Base-by-base conservation (phyloP, 2,113 vertebrate species). In the Trogon melanurus region DNA sequence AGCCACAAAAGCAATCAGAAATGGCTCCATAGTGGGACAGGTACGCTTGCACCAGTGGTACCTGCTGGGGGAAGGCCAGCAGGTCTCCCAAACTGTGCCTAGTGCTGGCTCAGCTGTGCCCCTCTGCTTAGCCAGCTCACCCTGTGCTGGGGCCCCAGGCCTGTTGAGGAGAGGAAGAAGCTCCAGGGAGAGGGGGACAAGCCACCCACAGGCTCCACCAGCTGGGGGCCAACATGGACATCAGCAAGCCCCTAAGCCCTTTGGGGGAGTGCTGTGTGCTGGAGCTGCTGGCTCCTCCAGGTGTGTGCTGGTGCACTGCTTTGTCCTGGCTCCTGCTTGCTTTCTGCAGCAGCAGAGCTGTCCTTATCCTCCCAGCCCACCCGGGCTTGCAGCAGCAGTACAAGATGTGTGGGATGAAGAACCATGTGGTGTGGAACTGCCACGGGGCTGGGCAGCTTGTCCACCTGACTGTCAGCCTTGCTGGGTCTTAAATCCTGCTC, bases 261-360 rank as follows among this genome's bases (percentile, higher is more conserved):
- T 16, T 3, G 15, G 32, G 56, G 30, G 34, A 51, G 41, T 50
- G 75, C 21, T 78, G 45, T 34, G 10, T 23, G 82, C 20, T n/a
- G 53, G 70, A 69, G 65, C 23, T 72, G 56, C 41, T 1, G 4
- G 29, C 51, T 66, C 47, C 32, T 85, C 32, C 54, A 22, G 10
- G 27, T 65, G 30, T 29, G 45, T 53, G 30, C 53, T 70, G 2
- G 2, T 21, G 38, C 72, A 79, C 48, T 2, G 4, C 60, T 45
- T 69, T 36, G 12, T 61, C 61, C 56, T 3, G 0, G 8, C 41
- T 87, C 60, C n/a, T 0, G 1, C 54, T 64, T 5, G 1, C 47
- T 62, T 82, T 82, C 38, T 65, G 80, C 18, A 5, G 48, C 80
- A 38, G 8, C 53, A 91, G 65, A 75, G 69, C 41, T 30, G 23